phyloP scores from a whole-genome alignment of 2,113 vertebrate species.

The Rhinoptilus africanus region DNA sequence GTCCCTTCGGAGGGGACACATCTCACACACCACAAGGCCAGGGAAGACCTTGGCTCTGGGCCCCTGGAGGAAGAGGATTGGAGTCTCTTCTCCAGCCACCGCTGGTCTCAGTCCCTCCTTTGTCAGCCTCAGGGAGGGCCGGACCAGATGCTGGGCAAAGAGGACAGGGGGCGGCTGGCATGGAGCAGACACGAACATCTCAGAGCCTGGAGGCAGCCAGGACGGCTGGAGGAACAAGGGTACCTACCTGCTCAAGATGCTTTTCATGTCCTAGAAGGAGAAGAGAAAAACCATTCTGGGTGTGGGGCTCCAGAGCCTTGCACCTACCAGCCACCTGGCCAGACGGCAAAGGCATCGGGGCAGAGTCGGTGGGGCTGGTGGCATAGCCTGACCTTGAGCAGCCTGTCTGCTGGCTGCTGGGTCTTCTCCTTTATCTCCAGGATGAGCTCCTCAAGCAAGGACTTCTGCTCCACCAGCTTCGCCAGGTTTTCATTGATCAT shows the following conservation, averaged over 20 bases:
- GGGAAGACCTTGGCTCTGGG: neutral
- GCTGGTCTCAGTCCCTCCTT: neutral
- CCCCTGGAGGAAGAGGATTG: neutral
- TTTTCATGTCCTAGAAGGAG: constrained; percentile 44
- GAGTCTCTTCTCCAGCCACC: neutral
- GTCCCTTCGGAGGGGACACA: neutral
- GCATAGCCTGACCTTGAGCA: constrained; percentile 41
- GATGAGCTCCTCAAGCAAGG: constrained; percentile 29
- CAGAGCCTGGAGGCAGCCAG: neutral
- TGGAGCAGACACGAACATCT: neutral
- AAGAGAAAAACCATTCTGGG: neutral
- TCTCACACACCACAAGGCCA: neutral
- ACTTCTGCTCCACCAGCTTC: constrained; percentile 14
- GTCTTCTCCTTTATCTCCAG: constrained; percentile 41
- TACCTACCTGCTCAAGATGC: constrained; percentile 31
- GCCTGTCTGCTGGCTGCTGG: neutral
- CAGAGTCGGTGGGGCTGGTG: neutral
- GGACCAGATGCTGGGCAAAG: neutral
- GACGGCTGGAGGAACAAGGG: neutral
- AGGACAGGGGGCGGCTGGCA: neutral
- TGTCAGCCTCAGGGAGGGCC: neutral
- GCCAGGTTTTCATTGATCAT: constrained; percentile 32
- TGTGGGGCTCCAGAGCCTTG: neutral
- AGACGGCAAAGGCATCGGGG: neutral
- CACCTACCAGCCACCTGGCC: neutral